Conservation (phyloP, 1,140 invertebrate genomes). For the Heliconius himera region DNA sequence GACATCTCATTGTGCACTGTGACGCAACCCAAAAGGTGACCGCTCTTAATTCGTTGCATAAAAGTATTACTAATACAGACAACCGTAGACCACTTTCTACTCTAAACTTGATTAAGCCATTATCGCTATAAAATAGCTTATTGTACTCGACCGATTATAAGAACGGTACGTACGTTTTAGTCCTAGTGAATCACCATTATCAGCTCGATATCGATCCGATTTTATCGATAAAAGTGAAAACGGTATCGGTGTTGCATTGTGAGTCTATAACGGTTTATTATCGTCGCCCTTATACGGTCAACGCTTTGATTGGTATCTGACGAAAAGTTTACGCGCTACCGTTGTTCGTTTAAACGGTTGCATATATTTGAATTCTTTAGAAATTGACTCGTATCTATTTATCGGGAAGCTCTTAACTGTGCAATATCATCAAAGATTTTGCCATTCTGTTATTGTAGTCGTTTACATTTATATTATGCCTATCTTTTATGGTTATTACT, state of each 20-base stretch:
- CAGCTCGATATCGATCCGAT: slow-evolving; percentile 52
- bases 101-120: slow-evolving; percentile 68
- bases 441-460: background rate
- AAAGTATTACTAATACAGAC: slow-evolving; percentile 58
- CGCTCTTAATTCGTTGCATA: slow-evolving; percentile 61
- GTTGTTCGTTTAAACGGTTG: slow-evolving; percentile 45
- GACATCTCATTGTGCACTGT: slow-evolving; percentile 42
- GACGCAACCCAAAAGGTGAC: slow-evolving; percentile 49
- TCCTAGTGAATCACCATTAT: slow-evolving; percentile 66
- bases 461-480: background rate
- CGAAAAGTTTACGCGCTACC: slow-evolving; percentile 55
- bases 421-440: background rate
- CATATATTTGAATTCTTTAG: slow-evolving; percentile 40
- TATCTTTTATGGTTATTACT: background rate
- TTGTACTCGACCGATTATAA: slow-evolving; percentile 62
- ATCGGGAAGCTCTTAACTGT: background rate
- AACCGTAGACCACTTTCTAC: slow-evolving; percentile 62
- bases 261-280: slow-evolving; percentile 54
- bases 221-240: slow-evolving; percentile 73
- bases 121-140: slow-evolving; percentile 60
- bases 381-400: slow-evolving; percentile 39
- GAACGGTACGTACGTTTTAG: slow-evolving; percentile 47
- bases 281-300: slow-evolving; percentile 53
- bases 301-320: slow-evolving; percentile 52
- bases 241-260: slow-evolving; percentile 59